phyloP scores from a whole-genome alignment of 2,113 vertebrate genomes.

The Mustela nigripes region DNA sequence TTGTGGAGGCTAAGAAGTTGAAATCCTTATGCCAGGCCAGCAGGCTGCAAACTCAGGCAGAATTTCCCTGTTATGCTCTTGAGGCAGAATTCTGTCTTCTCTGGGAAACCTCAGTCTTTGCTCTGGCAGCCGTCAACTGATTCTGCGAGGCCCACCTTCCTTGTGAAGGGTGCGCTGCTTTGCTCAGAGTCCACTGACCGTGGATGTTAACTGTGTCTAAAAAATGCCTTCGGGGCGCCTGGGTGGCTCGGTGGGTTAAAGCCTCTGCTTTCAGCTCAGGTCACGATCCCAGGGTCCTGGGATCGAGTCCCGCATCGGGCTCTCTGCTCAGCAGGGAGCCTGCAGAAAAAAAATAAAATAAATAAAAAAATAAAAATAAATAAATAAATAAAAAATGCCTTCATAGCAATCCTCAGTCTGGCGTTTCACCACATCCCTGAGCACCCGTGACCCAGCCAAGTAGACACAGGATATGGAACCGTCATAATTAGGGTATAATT shows the following conservation, averaged over 20 bases:
- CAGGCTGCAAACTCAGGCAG: neutral
- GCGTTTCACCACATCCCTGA: neutral
- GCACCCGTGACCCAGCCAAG: neutral
- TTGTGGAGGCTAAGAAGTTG: too few relatives aligned
- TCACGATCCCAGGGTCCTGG: too few relatives aligned
- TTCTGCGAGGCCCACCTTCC: neutral
- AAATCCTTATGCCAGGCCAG: too few relatives aligned
- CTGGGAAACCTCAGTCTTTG: neutral
- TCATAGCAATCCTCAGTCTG: neutral
- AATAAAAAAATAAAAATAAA: too few relatives aligned
- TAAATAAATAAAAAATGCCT: too few relatives aligned
- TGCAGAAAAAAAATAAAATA: too few relatives aligned
- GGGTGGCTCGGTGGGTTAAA: too few relatives aligned
- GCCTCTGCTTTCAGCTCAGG: too few relatives aligned
- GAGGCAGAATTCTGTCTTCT: neutral
- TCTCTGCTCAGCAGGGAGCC: too few relatives aligned
- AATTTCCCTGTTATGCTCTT: neutral
- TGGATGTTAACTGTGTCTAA: too few relatives aligned
- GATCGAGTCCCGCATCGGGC: too few relatives aligned
- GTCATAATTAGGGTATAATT: neutral
- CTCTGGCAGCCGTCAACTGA: neutral
- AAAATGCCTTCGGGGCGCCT: too few relatives aligned
- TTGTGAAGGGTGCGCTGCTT: neutral
- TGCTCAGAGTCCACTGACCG: neutral
- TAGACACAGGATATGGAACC: neutral